Evolutionary conservation across 2,888 invertebrate species (phyloP).

Genomic region (Oscheius onirici): DNA sequence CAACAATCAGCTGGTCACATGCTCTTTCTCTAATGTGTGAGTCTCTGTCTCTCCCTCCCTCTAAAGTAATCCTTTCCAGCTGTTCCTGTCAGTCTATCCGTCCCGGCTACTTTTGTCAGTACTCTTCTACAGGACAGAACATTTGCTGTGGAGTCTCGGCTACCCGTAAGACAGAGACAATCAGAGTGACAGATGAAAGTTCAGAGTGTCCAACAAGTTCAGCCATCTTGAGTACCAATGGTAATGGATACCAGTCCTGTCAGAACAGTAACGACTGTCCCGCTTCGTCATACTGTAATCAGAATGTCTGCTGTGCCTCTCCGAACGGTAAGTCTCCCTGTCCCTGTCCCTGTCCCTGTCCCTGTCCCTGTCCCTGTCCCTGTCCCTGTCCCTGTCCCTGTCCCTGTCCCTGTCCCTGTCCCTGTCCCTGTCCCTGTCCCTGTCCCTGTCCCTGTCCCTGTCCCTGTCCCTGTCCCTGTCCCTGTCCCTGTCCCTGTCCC

Average conservation of each 20-base stretch:
- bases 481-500: too few relatives aligned
- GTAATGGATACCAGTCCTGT: background rate
- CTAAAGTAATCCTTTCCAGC: background rate
- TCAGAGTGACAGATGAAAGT: background rate
- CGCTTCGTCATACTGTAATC: background rate
- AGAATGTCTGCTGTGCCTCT: constrained; percentile 19
- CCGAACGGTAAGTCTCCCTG: background rate
- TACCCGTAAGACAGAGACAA: background rate
- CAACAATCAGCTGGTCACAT: constrained; percentile 23
- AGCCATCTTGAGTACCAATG: constrained; percentile 2
- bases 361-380: too few relatives aligned
- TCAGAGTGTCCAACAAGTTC: constrained; percentile 24
- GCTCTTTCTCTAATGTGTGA: constrained; percentile 5
- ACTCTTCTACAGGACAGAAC: constrained; percentile 6
- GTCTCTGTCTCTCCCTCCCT: background rate
- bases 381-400: too few relatives aligned
- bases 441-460: too few relatives aligned
- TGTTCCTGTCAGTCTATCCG: constrained; percentile 14
- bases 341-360: too few relatives aligned
- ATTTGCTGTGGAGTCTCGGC: constrained; percentile 18
- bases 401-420: too few relatives aligned
- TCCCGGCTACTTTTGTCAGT: constrained; percentile 29
- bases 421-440: too few relatives aligned
- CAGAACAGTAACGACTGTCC: background rate
- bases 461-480: too few relatives aligned